phyloP scores from a whole-genome alignment of 2,113 vertebrate genomes.

The Hepsetus odoe region DNA sequence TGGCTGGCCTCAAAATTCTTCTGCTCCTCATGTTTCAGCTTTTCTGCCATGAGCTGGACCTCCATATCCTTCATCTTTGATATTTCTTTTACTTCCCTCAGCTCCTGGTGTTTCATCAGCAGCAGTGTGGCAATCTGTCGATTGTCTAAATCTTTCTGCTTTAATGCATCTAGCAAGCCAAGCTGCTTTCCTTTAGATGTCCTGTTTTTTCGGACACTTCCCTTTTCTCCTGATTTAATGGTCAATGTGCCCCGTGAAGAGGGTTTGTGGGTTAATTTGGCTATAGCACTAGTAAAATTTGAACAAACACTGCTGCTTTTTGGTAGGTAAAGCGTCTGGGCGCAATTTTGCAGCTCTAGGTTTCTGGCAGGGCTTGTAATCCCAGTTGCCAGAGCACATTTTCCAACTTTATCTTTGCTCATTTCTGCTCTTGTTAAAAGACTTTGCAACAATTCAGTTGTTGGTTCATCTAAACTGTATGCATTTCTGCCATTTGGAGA shows the following conservation, averaged over 20 bases:
- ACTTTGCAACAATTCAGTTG: conserved; percentile 8
- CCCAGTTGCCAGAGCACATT: not conserved
- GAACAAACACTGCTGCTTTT: not conserved
- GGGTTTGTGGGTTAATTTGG: not conserved
- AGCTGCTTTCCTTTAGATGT: conserved; percentile 9
- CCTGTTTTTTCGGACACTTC: not conserved
- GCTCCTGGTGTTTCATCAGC: conserved; percentile 38
- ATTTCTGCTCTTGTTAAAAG: conserved; percentile 25
- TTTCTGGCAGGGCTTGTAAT: conserved; percentile 15
- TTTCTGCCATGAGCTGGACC: conserved; percentile 29
- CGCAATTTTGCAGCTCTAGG: not conserved
- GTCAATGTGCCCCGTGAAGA: conserved; percentile 1
- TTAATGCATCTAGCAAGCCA: conserved; percentile 26
- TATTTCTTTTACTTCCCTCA: conserved; percentile 15
- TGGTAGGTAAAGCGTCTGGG: not conserved
- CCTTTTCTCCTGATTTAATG: conserved; percentile 1
- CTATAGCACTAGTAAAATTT: not conserved
- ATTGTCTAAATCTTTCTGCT: conserved; percentile 45
- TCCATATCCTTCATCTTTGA: conserved; percentile 36
- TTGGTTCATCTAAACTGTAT: conserved; percentile 13
- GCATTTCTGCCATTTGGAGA: conserved; percentile 1
- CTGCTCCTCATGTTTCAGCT: conserved; percentile 39
- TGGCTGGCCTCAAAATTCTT: conserved; percentile 17
- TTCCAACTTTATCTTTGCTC: conserved; percentile 17
- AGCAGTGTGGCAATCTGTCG: conserved; percentile 38